Evolutionary conservation across 2,797 vertebrate species (phyloP).

Genomic region (Rhabdophis nuchalis): DNA sequence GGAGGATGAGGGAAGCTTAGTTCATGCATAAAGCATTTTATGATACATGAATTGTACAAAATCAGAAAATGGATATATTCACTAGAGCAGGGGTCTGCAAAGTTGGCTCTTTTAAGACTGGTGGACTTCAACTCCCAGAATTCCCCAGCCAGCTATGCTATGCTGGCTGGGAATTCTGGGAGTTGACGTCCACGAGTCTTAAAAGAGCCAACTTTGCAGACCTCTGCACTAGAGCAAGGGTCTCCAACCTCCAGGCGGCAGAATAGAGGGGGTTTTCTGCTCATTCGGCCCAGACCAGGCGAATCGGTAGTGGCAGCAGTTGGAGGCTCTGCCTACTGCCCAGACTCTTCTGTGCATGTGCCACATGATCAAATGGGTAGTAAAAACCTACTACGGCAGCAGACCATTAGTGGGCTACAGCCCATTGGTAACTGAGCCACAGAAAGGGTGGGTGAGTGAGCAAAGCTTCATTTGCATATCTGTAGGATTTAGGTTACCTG

Average conservation of each 20-base stretch:
- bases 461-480: not conserved
- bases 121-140: too few species aligned
- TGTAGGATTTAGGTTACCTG: not conserved
- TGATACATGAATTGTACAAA: not conserved
- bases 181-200: too few species aligned
- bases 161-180: too few species aligned
- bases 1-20: not conserved
- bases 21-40: not conserved
- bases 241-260: not conserved
- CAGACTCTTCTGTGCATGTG: too few species aligned
- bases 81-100: not conserved
- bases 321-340: too few species aligned
- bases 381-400: too few species aligned
- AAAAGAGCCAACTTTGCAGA: too few species aligned
- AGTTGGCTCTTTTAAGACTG: too few species aligned
- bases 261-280: not conserved
- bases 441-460: not conserved
- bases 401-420: not conserved
- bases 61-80: not conserved
- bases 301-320: too few species aligned
- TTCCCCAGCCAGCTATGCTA: too few species aligned
- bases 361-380: too few species aligned
- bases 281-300: too few species aligned
- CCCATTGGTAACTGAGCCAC: not conserved
- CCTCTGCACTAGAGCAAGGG: not conserved